These are phyloP conservation scores for Myiopsitta monachus DNA, from an alignment of 2,113 vertebrate genomes.

Conservation along the genomic window DNA sequence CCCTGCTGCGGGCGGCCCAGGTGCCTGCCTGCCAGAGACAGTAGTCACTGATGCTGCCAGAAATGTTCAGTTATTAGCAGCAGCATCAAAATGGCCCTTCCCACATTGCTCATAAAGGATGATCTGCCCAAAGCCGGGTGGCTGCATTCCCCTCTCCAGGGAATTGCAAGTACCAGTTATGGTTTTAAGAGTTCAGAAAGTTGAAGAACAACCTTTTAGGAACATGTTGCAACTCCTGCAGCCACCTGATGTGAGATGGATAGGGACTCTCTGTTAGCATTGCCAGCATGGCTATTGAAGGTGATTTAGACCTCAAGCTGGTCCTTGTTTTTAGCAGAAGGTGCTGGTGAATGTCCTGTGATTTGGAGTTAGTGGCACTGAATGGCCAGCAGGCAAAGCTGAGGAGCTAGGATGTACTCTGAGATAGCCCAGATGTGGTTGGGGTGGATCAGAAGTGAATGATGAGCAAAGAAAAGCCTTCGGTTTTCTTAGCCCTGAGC, in stretches of 20 bases:
- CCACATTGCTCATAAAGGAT: not conserved
- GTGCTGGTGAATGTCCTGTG: not conserved
- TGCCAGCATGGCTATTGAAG: not conserved
- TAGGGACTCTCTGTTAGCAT: not conserved
- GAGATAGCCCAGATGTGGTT: not conserved
- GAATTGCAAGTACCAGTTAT: not conserved
- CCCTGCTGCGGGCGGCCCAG: not conserved
- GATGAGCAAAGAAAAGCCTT: not conserved
- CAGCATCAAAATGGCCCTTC: not conserved
- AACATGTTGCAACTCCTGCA: accelerated
- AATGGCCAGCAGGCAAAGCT: not conserved
- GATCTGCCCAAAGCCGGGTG: not conserved
- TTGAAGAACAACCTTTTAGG: not conserved
- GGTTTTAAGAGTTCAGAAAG: not conserved
- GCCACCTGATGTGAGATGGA: accelerated
- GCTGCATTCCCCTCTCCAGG: not conserved
- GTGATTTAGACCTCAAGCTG: not conserved
- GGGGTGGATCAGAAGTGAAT: not conserved
- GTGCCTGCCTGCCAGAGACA: not conserved
- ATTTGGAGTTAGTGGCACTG: not conserved
- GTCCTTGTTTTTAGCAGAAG: not conserved
- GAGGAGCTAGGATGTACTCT: not conserved
- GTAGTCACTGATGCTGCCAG: not conserved
- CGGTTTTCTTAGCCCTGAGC: not conserved
- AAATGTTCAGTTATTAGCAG: not conserved